Evolutionary conservation across 2,888 invertebrate species (phyloP).

Genomic region (Philopedon plagiatum): DNA sequence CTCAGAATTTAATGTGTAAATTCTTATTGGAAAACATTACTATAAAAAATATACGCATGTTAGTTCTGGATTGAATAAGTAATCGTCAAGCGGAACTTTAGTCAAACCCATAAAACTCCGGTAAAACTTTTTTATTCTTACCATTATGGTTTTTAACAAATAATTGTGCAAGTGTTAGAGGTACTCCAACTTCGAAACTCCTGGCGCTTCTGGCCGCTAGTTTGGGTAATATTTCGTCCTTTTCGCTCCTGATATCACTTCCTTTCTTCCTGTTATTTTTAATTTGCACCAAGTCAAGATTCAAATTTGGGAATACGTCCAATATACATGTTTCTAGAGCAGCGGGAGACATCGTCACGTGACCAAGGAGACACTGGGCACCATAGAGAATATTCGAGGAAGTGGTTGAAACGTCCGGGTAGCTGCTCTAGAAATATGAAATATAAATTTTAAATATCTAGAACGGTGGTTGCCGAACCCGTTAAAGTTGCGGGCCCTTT

Average conservation of each 20-base stretch:
- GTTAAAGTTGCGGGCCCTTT: too few relatives aligned
- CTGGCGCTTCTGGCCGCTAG: constrained; percentile 62
- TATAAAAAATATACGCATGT: neutral
- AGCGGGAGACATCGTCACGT: constrained; percentile 68
- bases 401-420: constrained; percentile 54
- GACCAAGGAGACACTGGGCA: constrained; percentile 68
- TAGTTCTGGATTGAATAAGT: too few relatives aligned
- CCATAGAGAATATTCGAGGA: constrained; percentile 64
- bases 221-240: constrained; percentile 53
- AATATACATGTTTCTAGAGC: constrained; percentile 66
- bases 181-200: constrained; percentile 65
- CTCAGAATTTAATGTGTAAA: too few relatives aligned
- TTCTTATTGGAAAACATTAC: too few relatives aligned
- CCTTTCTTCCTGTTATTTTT: constrained; percentile 56
- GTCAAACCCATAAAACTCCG: too few relatives aligned
- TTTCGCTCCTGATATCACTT: constrained; percentile 54
- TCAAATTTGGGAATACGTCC: constrained; percentile 66
- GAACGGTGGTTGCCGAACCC: too few relatives aligned
- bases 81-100: too few relatives aligned
- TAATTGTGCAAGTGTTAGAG: constrained; percentile 64
- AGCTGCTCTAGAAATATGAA: constrained; percentile 7
- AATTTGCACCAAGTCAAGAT: constrained; percentile 59
- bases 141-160: constrained; percentile 65
- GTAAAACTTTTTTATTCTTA: constrained; percentile 53
- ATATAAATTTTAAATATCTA: too few relatives aligned